These are phyloP conservation scores for Heterochromis multidens DNA, from an alignment of 2,113 vertebrate genomes.

Conservation along the genomic window DNA sequence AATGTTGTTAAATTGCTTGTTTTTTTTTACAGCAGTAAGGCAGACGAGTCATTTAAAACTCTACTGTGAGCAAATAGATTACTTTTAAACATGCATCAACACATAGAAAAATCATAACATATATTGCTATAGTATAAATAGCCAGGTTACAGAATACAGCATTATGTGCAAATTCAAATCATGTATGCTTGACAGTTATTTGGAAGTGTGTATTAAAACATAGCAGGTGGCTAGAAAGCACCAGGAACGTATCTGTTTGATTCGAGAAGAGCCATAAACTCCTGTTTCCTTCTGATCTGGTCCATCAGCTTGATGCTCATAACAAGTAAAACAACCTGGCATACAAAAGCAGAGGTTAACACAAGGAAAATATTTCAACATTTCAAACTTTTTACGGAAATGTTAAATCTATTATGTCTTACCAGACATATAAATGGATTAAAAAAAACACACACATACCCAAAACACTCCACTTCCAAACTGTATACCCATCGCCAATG, in stretches of 20 bases:
- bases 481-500: conserved; percentile 62
- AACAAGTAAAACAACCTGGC: conserved; percentile 57
- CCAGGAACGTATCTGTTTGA: conserved; percentile 69
- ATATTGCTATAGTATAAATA: conserved; percentile 44
- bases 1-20: conserved; percentile 6
- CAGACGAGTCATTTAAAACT: conserved; percentile 1
- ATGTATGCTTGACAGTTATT: conserved; percentile 1
- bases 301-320: conserved; percentile 72
- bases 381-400: background rate
- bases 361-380: background rate
- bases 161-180: conserved; percentile 60
- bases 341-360: background rate
- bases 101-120: conserved; percentile 33
- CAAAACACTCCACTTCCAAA: conserved; percentile 70
- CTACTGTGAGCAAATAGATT: conserved; percentile 45
- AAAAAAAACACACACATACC: conserved; percentile 24
- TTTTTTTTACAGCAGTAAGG: conserved; percentile 37
- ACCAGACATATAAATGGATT: background rate
- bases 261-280: conserved; percentile 66
- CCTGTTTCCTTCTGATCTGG: conserved; percentile 66
- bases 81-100: conserved; percentile 51
- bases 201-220: conserved; percentile 22
- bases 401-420: too few species aligned
- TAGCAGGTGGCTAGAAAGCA: conserved; percentile 60
- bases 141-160: conserved; percentile 50